A percentile compares a stretch with the other conserved stretches of the same genome.
Evolutionary conservation across 64 coral and sea anemone genomes (phyloP).

Genomic region (Montipora efflorescens): DNA sequence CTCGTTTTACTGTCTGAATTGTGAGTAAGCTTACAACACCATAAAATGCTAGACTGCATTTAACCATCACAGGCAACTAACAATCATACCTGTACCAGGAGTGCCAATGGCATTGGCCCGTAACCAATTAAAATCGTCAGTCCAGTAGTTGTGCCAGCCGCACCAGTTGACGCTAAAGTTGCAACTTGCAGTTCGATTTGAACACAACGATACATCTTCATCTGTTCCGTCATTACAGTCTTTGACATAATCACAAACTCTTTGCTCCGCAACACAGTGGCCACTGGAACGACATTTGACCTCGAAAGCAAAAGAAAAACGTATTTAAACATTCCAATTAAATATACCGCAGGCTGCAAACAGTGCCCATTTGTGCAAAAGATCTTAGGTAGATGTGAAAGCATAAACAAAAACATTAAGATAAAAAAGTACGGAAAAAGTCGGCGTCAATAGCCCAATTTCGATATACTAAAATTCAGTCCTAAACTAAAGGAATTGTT

Average conservation of each 20-base stretch:
- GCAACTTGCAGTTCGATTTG: constrained; percentile 71
- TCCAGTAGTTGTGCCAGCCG: constrained; percentile 43
- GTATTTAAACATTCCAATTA: background rate
- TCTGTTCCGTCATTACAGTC: constrained; percentile 85
- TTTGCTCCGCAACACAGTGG: constrained; percentile 73
- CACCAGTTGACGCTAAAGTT: constrained; percentile 84
- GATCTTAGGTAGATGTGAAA: no score
- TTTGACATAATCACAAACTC: constrained; percentile 77
- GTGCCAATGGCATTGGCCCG: constrained; percentile 58
- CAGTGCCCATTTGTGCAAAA: no score
- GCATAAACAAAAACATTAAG: no score
- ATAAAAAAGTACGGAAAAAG: no score
- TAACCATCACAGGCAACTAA: background rate
- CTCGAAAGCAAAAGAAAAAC: constrained; percentile 18
- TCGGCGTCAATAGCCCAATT: no score
- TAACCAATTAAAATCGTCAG: constrained; percentile 86
- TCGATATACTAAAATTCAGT: no score
- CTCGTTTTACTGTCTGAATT: no score
- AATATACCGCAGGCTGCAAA: no score
- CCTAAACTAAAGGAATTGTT: no score
- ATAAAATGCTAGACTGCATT: background rate
- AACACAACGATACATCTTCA: constrained; percentile 56
- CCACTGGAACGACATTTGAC: constrained; percentile 80
- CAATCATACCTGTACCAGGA: constrained; percentile 54
- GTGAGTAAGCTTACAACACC: no score